Evolutionary conservation across 2,888 invertebrate genomes (phyloP).

Genomic region (Agrilus cyanescens): DNA sequence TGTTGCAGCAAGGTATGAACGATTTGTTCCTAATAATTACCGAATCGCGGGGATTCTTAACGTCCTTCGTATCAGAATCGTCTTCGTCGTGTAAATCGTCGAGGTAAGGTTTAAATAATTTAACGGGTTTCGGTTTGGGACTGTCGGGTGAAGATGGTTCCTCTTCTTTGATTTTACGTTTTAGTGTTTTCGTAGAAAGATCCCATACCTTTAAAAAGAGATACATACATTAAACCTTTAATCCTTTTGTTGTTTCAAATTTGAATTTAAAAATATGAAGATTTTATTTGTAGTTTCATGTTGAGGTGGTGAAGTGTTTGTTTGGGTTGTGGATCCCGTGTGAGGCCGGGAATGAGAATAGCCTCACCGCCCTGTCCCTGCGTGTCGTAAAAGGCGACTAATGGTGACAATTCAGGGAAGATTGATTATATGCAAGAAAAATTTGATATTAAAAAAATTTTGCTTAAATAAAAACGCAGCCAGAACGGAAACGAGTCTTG

Average conservation of each 20-base stretch:
- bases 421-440: no score
- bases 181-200: conserved; percentile 28
- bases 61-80: conserved; percentile 8
- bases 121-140: conserved; percentile 46
- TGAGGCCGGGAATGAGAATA: conserved; percentile 4
- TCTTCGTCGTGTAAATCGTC: conserved; percentile 46
- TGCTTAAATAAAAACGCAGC: no score
- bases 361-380: neutral
- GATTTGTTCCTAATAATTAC: no score
- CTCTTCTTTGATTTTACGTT: conserved; percentile 16
- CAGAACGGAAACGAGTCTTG: no score
- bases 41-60: conserved; percentile 30
- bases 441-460: no score
- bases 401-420: neutral
- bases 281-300: no score
- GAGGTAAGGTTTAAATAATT: conserved; percentile 67
- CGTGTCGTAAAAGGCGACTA: conserved; percentile 1
- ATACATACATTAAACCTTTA: neutral
- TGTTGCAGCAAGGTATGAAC: conserved; percentile 4
- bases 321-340: neutral
- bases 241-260: no score
- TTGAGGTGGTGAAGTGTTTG: neutral
- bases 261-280: no score
- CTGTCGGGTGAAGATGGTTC: conserved; percentile 6
- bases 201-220: conserved; percentile 32